Evolutionary conservation across 2,888 invertebrate species (phyloP).

Genomic region (Belgica antarctica): DNA sequence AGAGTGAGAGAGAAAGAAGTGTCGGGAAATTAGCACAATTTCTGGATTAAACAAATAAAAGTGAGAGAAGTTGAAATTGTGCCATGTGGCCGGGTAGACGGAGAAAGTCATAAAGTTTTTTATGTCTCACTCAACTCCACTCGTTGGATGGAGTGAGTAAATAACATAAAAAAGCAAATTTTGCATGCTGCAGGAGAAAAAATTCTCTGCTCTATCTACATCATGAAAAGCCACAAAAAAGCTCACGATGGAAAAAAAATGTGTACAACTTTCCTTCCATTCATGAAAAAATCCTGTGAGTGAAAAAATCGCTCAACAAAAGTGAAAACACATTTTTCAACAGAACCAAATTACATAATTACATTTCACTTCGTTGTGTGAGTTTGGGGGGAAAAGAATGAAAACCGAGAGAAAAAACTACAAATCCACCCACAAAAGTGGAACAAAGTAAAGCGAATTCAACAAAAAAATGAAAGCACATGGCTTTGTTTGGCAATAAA

Average conservation of each 20-base stretch:
- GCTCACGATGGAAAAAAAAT: constrained; percentile 25
- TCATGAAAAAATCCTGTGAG: constrained; percentile 24
- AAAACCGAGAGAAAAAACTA: constrained; percentile 9
- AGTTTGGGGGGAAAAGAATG: not conserved
- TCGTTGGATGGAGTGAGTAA: constrained; percentile 18
- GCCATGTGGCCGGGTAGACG: constrained; percentile 19
- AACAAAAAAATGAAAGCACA: not conserved
- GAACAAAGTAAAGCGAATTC: not conserved
- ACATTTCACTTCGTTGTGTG: constrained; percentile 21
- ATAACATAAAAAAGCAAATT: constrained; percentile 36
- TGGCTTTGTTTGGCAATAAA: too few species aligned
- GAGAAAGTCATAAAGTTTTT: constrained; percentile 40
- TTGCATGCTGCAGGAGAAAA: constrained; percentile 29
- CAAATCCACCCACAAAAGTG: not conserved
- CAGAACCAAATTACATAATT: constrained; percentile 37
- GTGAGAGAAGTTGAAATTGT: constrained; percentile 3
- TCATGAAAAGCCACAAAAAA: constrained; percentile 18
- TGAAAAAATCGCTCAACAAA: constrained; percentile 19
- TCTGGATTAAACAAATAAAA: constrained; percentile 29
- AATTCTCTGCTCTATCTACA: constrained; percentile 7
- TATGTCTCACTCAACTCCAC: constrained; percentile 14
- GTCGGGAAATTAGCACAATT: constrained; percentile 21
- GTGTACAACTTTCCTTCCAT: constrained; percentile 29
- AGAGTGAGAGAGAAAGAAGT: constrained; percentile 26
- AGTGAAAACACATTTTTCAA: constrained; percentile 34